Base-by-base conservation (phyloP, 1,140 invertebrate genomes). In the Drosophila kepulauana region DNA sequence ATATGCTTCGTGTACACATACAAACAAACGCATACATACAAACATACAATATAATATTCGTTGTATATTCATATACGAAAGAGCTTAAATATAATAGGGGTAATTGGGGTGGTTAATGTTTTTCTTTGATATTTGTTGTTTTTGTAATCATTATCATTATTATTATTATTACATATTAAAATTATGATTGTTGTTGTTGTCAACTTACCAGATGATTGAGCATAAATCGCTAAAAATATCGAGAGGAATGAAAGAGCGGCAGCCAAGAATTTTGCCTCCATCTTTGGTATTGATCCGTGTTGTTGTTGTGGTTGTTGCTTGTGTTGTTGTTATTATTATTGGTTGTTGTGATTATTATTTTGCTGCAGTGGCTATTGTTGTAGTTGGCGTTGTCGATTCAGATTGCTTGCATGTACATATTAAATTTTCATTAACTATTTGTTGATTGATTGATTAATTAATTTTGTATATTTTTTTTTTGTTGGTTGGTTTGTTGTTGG, bases 201-300 rank as follows among this genome's bases (percentile, higher is more conserved):
- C 25, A 76, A 91, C 89, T 91, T 64, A 91, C 89, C 89, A 89
- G 78, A 59, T 89, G 88, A 85, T 91, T 91, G 81, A 92, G 90
- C 91, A 92, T 89, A 82, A 92, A 92, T 85, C 87, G 91, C 91
- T 92, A 92, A 91, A 92, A 92, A 92, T 92, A 91, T 92, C 81
- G 91, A 92, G 84, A 92, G 91, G 91, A 92, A 92, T 92, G 91
- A 92, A 92, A 92, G 73, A 81, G 91, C 84, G 91, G 91, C 82
- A 86, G 91, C 84, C 91, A 92, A 92, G 79, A 91, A 89, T 91
- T 92, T 92, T 78, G 91, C 91, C 91, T 92, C 91, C 91, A 92
- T 92, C 84, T 92, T 92, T 92, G 91, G 91, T 92, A 92, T 92
- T 92, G 91, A 92, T 92, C 91, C 91, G 91, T 92, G 86, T 78